phyloP scores from a whole-genome alignment of 2,888 invertebrate genomes.

The Aphodius sticticus region DNA sequence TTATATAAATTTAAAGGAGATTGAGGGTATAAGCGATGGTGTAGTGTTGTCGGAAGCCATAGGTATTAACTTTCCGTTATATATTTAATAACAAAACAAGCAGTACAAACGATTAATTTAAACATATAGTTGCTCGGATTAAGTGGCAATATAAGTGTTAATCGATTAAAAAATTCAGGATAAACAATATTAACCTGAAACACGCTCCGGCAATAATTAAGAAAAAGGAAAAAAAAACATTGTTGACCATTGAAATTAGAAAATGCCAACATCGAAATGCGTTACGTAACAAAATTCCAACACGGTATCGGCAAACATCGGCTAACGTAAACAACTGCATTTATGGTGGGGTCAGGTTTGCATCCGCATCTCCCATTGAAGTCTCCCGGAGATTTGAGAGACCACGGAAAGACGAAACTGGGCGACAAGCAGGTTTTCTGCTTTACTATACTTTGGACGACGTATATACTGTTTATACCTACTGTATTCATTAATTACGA shows the following conservation, averaged over 20 bases:
- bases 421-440: background rate
- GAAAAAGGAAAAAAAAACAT: background rate
- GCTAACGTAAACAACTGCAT: background rate
- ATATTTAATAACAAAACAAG: background rate
- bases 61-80: no score
- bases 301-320: background rate
- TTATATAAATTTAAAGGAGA: no score
- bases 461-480: no score
- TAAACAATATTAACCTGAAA: background rate
- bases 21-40: no score
- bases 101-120: background rate
- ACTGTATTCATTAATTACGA: background rate
- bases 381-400: background rate
- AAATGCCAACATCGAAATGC: background rate
- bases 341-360: background rate
- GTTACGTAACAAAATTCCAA: background rate
- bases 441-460: background rate
- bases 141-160: background rate
- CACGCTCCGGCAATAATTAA: background rate
- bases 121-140: background rate
- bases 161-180: background rate
- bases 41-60: no score
- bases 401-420: background rate
- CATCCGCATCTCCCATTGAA: background rate
- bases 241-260: background rate